These are phyloP conservation scores for Beroe ovata DNA, from an alignment of 37 sponge, comb jelly and placozoan genomes.

Conservation along the genomic window DNA sequence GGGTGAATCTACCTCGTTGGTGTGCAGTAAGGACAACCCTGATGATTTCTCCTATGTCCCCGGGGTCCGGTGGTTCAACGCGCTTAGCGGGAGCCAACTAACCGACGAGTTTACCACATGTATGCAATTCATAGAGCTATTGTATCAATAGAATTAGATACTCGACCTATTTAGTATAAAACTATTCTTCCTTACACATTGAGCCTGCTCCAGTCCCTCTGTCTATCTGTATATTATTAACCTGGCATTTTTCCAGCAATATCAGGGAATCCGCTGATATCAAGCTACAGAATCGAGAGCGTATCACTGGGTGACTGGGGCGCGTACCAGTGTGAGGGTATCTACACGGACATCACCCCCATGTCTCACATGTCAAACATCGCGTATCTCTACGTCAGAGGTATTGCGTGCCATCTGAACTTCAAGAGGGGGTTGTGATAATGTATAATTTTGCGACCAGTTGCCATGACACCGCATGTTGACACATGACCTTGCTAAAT, in stretches of 20 bases:
- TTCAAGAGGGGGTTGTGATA: too few species aligned
- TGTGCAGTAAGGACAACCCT: neutral
- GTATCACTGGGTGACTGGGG: constrained; percentile 50
- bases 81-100: neutral
- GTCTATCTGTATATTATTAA: too few species aligned
- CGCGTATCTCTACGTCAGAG: constrained; percentile 46
- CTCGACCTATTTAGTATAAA: too few species aligned
- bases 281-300: neutral
- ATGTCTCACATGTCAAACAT: neutral
- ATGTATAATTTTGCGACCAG: too few species aligned
- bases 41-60: constrained; percentile 16
- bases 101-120: too few species aligned
- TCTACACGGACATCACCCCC: neutral
- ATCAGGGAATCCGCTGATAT: neutral
- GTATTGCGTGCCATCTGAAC: neutral
- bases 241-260: neutral
- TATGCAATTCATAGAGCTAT: too few species aligned
- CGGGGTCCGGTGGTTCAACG: constrained; percentile 1
- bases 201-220: too few species aligned
- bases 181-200: too few species aligned
- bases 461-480: too few species aligned
- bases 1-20: neutral
- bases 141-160: too few species aligned
- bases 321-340: constrained; percentile 34
- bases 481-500: too few species aligned